Conservation (phyloP, 2,113 vertebrate species). For the Eurypyga helias region DNA sequence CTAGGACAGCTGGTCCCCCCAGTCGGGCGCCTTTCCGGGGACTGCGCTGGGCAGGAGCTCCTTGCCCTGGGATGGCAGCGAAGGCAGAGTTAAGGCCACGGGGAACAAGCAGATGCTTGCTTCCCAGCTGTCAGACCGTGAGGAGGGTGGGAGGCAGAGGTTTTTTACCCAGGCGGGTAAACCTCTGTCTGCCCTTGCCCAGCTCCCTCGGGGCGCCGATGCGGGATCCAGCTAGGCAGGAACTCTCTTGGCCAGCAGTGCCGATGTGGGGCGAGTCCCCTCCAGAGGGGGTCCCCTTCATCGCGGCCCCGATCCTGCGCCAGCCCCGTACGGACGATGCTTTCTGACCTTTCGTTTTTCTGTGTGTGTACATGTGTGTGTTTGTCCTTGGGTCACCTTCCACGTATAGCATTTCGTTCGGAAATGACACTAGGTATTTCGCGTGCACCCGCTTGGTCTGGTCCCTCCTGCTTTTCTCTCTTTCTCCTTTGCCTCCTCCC, state of each 20-base stretch:
- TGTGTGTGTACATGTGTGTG: conserved; percentile 77
- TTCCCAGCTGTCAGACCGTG: neutral
- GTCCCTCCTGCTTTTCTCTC: conserved; percentile 47
- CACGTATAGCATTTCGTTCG: conserved; percentile 86
- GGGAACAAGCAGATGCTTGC: neutral
- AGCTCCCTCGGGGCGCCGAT: neutral
- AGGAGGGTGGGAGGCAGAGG: neutral
- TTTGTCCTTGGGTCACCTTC: conserved; percentile 80
- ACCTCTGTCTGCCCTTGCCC: neutral
- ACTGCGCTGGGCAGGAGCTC: neutral
- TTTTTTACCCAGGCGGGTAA: neutral
- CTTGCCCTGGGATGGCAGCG: neutral
- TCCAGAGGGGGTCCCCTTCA: neutral
- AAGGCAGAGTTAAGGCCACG: neutral
- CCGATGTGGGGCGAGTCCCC: neutral
- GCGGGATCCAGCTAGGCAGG: neutral
- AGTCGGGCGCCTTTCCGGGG: neutral
- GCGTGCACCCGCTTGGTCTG: conserved; percentile 42
- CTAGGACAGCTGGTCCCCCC: neutral
- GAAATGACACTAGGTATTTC: conserved; percentile 92
- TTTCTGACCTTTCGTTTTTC: conserved; percentile 80
- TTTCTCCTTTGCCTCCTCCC: conserved; percentile 15
- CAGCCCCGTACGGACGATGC: neutral
- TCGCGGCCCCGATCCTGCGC: rapidly evolving
- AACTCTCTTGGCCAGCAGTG: neutral